Evolutionary conservation across 2,113 vertebrate genomes (phyloP), one percentile per base, ranked within the genome.

Genomic region (Thunnus thynnus): DNA sequence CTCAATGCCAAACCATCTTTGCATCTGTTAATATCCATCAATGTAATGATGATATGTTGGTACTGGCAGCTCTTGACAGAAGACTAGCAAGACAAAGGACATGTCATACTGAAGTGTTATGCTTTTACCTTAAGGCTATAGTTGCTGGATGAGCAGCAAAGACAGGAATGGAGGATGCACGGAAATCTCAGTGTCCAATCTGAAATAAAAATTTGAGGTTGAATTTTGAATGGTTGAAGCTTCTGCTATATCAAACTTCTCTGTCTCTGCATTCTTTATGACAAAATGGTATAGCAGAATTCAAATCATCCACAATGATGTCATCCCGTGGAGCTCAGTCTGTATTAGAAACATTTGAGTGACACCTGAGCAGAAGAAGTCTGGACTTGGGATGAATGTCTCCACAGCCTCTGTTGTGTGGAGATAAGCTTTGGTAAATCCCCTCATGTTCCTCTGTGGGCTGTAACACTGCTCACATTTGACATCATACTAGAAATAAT

Each of bases 31-130:
- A 71, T 54, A 36, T 67, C 46, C 32, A 20, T 22, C 14, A 17
- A 3, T 27, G 57, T 73, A 32, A 76, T 46, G 52, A 56, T 83
- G 32, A 36, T 36, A 62, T 67, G 61, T 55, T 52, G 65, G 32
- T 65, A 46, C 20, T 56, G 46, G 44, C 9, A 54, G 55, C 22
- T 22, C 22, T 14, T 51, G 57, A 72, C 47, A 47, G 18, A 27
- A 25, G 65, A 47, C 47, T 61, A 56, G 12, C 30, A 44, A 30
- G 48, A 84, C 69, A 87, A 88, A 78, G 56, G 30, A 60, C 18
- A 22, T 76, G 27, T 70, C 48, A 72, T 41, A 41, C 41, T 36
- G 36, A 44, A 11, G 70, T 3, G 3, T 46, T 60, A 20, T 2
- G 16, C 36, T 41, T 41, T 41, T 9, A 55, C 52, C 60, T 64